Percentiles rank a stretch among this genome's conserved stretches.
These are phyloP conservation scores for Hylaeus anthracinus DNA, from an alignment of 1,140 invertebrate species.

Conservation along the genomic window DNA sequence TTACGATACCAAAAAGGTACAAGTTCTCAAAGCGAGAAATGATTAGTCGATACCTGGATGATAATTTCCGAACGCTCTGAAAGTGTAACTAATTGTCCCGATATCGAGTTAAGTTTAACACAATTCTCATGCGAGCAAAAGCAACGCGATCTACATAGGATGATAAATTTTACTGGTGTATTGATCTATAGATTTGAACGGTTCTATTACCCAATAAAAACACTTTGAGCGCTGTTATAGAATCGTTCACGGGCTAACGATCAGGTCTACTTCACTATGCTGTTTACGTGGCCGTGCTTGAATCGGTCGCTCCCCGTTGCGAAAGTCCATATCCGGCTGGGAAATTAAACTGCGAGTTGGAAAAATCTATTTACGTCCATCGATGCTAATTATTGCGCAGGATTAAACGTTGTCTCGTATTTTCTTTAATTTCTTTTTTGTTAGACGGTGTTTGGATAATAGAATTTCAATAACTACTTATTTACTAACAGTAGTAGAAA, in stretches of 20 bases:
- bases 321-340: slow-evolving; percentile 57
- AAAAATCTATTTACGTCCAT: slow-evolving; percentile 37
- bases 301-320: slow-evolving; percentile 57
- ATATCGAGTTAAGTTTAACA: neutral
- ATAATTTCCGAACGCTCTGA: neutral
- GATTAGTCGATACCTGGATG: too few species aligned
- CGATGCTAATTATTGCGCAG: neutral
- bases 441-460: too few species aligned
- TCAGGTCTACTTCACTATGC: slow-evolving; percentile 14
- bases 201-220: slow-evolving; percentile 39
- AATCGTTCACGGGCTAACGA: slow-evolving; percentile 57
- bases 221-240: slow-evolving; percentile 43
- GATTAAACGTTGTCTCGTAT: neutral
- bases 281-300: slow-evolving; percentile 41
- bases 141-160: neutral
- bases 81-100: neutral
- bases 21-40: too few species aligned
- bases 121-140: slow-evolving; percentile 10
- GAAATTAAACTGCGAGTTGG: slow-evolving; percentile 38
- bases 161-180: slow-evolving; percentile 33
- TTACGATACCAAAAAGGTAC: too few species aligned
- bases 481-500: too few species aligned
- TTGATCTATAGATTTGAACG: slow-evolving; percentile 48
- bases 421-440: neutral
- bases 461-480: too few species aligned